Conservation (phyloP, 2,888 invertebrate genomes). For the Tetanocera ferruginea region DNA sequence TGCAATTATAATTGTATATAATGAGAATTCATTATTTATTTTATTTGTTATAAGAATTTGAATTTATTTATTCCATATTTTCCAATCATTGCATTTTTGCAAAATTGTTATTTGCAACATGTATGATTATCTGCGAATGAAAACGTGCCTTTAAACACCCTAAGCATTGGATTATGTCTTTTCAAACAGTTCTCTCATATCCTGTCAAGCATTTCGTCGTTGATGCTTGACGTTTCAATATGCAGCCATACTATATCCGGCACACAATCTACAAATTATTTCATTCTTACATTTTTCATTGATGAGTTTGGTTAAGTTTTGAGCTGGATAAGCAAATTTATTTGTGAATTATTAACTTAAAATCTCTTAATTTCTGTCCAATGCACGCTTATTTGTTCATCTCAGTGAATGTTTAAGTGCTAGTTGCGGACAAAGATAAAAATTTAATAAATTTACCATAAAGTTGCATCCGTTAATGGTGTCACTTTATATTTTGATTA, state of each 20-base stretch:
- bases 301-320: background rate
- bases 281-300: background rate
- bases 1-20: no score
- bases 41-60: no score
- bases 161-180: no score
- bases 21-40: no score
- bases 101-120: no score
- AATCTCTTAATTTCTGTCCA: slow-evolving; percentile 31
- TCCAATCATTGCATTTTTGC: no score
- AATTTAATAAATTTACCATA: slow-evolving; percentile 46
- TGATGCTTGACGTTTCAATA: background rate
- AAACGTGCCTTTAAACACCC: no score
- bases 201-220: background rate
- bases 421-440: slow-evolving; percentile 50
- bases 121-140: no score
- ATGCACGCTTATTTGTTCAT: slow-evolving; percentile 44
- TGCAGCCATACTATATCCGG: background rate
- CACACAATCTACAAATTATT: background rate
- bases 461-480: slow-evolving; percentile 25
- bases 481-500: slow-evolving; percentile 27
- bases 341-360: background rate
- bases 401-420: slow-evolving; percentile 49
- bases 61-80: no score
- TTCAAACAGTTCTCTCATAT: background rate
- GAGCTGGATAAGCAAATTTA: background rate